phyloP scores from a whole-genome alignment of 2,888 invertebrate genomes.

The Limnephilus marmoratus region DNA sequence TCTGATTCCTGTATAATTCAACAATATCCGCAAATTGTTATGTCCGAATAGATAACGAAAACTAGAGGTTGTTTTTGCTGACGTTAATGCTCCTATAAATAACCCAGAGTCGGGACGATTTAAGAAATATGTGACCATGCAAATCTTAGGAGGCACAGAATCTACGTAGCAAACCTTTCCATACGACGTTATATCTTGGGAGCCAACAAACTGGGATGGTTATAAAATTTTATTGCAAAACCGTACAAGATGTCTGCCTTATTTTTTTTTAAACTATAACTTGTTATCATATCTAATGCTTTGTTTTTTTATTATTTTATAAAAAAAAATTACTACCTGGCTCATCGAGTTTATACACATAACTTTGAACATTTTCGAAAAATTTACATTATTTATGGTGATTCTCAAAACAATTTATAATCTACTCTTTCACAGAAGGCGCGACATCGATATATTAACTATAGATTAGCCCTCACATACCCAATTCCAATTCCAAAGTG shows the following conservation, averaged over 20 bases:
- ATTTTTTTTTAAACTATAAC: background rate
- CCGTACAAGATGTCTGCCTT: background rate
- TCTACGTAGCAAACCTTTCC: background rate
- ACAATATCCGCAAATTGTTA: conserved; percentile 49
- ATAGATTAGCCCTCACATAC: too few relatives aligned
- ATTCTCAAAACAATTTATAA: too few relatives aligned
- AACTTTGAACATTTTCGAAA: too few relatives aligned
- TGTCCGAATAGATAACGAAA: conserved; percentile 47
- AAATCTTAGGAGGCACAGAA: conserved; percentile 32
- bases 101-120: conserved; percentile 57
- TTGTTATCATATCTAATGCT: background rate
- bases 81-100: conserved; percentile 63
- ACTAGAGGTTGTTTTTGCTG: conserved; percentile 57
- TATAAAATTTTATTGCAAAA: conserved; percentile 17
- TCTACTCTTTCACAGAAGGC: too few relatives aligned
- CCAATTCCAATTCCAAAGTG: too few relatives aligned
- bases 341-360: too few relatives aligned
- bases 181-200: background rate
- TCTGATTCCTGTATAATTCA: conserved; percentile 26
- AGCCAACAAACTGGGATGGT: background rate
- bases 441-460: too few relatives aligned
- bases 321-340: background rate
- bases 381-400: too few relatives aligned
- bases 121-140: conserved; percentile 59
- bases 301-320: background rate